A percentile compares a stretch with the other conserved stretches of the same genome.
phyloP scores from a whole-genome alignment of 2,113 vertebrate genomes.

The Engystomops pustulosus region DNA sequence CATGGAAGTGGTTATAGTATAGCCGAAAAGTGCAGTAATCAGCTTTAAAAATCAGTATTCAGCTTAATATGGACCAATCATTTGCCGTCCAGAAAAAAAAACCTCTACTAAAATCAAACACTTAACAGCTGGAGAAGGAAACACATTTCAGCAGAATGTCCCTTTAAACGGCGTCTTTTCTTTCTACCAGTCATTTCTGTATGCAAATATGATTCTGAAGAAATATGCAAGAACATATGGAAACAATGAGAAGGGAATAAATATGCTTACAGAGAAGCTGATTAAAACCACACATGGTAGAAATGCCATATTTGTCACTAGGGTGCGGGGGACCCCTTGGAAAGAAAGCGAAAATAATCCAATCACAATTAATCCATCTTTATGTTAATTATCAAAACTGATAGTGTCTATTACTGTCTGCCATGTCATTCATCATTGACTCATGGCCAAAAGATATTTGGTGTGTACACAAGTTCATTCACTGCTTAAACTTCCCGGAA shows the following conservation, averaged over 20 bases:
- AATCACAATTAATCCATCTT: not conserved
- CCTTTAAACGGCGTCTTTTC: not conserved
- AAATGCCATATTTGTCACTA: not conserved
- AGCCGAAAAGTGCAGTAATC: not conserved
- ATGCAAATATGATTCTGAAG: not conserved
- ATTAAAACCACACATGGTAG: not conserved
- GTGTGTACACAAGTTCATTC: not conserved
- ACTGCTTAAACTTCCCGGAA: not conserved
- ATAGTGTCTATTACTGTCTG: not conserved
- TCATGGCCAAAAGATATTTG: not conserved
- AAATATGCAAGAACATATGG: slow-evolving; percentile 4
- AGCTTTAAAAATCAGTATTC: not conserved
- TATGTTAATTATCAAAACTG: not conserved
- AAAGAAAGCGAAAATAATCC: not conserved
- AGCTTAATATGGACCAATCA: not conserved
- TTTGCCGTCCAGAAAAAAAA: not conserved
- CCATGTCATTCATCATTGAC: not conserved
- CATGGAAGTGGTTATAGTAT: not conserved
- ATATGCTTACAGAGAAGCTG: not conserved
- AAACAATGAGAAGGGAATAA: slow-evolving; percentile 12
- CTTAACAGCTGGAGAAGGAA: not conserved
- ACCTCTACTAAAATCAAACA: not conserved
- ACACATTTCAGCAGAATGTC: not conserved
- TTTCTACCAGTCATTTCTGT: not conserved
- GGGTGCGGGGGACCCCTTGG: not conserved